Evolutionary conservation across 2,113 vertebrate species (phyloP).

Genomic region (Myocastor coypus): DNA sequence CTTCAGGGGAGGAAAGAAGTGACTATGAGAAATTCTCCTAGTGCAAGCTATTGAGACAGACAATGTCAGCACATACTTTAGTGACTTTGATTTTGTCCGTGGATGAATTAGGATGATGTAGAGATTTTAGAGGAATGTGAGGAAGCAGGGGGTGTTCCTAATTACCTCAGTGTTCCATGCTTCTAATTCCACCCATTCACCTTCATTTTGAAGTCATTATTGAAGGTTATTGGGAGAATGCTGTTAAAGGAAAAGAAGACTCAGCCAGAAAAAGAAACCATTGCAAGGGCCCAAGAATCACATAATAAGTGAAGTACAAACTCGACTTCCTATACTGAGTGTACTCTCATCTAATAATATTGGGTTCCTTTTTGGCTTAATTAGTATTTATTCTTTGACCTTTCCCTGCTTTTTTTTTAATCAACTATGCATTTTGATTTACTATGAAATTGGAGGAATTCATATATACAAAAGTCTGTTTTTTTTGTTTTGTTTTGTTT

Average conservation of each 20-base stretch:
- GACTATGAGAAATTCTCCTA: conserved; percentile 11
- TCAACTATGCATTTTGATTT: not conserved
- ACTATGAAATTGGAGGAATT: not conserved
- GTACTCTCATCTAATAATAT: not conserved
- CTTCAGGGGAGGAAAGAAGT: conserved; percentile 15
- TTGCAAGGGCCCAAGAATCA: not conserved
- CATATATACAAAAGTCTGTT: not conserved
- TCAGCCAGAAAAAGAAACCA: not conserved
- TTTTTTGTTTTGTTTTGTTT: too few species aligned
- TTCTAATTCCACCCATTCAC: not conserved
- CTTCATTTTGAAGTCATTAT: conserved; percentile 19
- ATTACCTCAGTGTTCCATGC: not conserved
- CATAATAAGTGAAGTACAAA: not conserved
- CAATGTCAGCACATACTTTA: not conserved
- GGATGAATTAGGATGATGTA: not conserved
- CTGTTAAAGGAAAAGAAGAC: not conserved
- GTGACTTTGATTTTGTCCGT: not conserved
- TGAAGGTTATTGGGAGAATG: conserved; percentile 11
- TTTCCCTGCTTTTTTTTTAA: not conserved
- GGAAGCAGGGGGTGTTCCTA: not conserved
- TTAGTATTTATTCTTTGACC: not conserved
- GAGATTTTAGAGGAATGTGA: not conserved
- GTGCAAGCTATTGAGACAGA: not conserved
- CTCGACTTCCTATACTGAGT: not conserved
- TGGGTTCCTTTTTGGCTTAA: not conserved